Evolutionary conservation across 2,888 invertebrate species (phyloP).

Genomic region (Hydropsyche betteni): DNA sequence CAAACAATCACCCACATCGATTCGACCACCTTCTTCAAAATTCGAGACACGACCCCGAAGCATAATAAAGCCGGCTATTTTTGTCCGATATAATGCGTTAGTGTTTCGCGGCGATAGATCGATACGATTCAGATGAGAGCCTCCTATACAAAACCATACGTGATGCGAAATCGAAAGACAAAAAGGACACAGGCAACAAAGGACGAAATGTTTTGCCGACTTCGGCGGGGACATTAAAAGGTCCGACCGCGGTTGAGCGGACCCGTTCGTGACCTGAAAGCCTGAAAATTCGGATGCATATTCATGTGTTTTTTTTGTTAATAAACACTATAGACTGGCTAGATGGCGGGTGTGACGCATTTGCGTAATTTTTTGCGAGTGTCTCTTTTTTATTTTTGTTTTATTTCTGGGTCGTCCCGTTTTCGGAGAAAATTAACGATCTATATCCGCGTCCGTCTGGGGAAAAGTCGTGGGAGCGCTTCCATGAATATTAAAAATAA

Average conservation of each 20-base stretch:
- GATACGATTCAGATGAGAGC: slow-evolving; percentile 13
- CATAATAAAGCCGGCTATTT: not conserved
- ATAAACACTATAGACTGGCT: slow-evolving; percentile 24
- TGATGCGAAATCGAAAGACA: slow-evolving; percentile 30
- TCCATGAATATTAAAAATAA: slow-evolving; percentile 39
- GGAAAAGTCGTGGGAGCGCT: slow-evolving; percentile 4
- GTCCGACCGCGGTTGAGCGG: slow-evolving; percentile 41
- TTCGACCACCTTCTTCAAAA: not conserved
- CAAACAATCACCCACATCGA: no score
- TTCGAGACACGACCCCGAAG: not conserved
- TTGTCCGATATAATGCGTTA: no score
- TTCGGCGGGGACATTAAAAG: slow-evolving; percentile 17
- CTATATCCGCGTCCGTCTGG: slow-evolving; percentile 30
- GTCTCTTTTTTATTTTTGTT: not conserved
- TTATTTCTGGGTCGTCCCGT: no score
- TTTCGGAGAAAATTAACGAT: slow-evolving; percentile 28
- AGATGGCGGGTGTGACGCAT: not conserved
- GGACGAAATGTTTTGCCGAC: slow-evolving; percentile 36
- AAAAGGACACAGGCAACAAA: slow-evolving; percentile 30
- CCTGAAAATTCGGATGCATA: slow-evolving; percentile 18
- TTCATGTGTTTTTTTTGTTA: slow-evolving; percentile 27
- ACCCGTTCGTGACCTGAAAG: slow-evolving; percentile 44
- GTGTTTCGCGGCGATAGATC: not conserved
- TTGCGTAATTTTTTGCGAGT: not conserved
- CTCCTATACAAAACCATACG: not conserved